A percentile compares a stretch with the other conserved stretches of the same genome.
These are phyloP conservation scores for Sphaeramia orbicularis DNA, from an alignment of 2,797 vertebrate species.

Conservation along the genomic window DNA sequence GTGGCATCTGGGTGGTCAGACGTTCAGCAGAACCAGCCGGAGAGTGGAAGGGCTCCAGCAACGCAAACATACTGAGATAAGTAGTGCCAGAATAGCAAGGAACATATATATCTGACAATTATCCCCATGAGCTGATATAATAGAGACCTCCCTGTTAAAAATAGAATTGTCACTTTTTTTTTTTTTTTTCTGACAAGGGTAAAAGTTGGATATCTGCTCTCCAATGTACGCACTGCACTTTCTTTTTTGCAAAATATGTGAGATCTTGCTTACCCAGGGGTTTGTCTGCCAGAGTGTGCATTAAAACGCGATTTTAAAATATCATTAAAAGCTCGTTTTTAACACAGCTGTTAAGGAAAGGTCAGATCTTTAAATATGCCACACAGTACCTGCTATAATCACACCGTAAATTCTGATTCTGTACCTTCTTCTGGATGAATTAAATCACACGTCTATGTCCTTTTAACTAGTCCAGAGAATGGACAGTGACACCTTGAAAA, in stretches of 20 bases:
- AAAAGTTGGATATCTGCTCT: background rate
- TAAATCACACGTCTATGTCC: background rate
- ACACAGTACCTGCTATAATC: background rate
- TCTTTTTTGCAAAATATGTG: slow-evolving; percentile 6
- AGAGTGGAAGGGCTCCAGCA: slow-evolving; percentile 29
- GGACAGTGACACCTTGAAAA: slow-evolving; percentile 30
- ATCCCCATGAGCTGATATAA: slow-evolving; percentile 10
- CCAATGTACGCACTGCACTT: slow-evolving; percentile 1
- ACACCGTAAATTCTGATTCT: background rate
- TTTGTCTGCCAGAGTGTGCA: slow-evolving; percentile 16
- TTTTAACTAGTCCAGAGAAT: slow-evolving; percentile 11
- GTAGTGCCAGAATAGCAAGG: slow-evolving; percentile 7
- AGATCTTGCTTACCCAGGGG: slow-evolving; percentile 11
- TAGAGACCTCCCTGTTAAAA: slow-evolving; percentile 5
- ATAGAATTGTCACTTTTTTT: too few relatives aligned
- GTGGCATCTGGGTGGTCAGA: slow-evolving; percentile 52
- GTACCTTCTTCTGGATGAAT: background rate
- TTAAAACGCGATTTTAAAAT: slow-evolving; percentile 20
- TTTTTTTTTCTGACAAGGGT: too few relatives aligned
- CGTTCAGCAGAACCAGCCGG: slow-evolving; percentile 50
- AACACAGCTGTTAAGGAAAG: background rate
- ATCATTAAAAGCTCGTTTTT: slow-evolving; percentile 13
- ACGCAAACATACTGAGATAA: slow-evolving; percentile 20
- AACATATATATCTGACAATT: slow-evolving; percentile 21
- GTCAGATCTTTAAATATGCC: slow-evolving; percentile 14